Conservation (phyloP, 2,888 invertebrate genomes). For the Cremastinae sp. region DNA sequence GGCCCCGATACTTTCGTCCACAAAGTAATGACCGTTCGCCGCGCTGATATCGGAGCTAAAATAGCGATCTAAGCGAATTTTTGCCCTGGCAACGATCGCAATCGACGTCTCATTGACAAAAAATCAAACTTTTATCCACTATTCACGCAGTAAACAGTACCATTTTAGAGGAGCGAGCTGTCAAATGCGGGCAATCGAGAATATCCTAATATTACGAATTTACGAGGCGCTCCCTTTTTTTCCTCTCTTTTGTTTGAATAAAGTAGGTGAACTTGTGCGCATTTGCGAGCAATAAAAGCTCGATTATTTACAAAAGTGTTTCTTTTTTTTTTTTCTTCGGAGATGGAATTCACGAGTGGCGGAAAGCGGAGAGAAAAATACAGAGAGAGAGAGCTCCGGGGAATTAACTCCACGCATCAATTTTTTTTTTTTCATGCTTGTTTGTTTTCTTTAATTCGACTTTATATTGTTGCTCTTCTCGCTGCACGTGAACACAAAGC, state of each 20-base stretch:
- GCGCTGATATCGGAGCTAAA: constrained; percentile 19
- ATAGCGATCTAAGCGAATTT: constrained; percentile 11
- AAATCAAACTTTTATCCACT: constrained; percentile 13
- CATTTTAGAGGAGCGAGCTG: constrained; percentile 1
- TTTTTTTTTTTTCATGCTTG: constrained; percentile 21
- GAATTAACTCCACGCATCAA: constrained; percentile 35
- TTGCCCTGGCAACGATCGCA: not conserved
- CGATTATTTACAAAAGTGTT: not conserved
- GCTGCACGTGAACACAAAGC: constrained; percentile 31
- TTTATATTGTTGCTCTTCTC: constrained; percentile 41
- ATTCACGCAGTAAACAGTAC: not conserved
- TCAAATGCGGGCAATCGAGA: not conserved
- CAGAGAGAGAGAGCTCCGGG: not conserved
- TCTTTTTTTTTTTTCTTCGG: not conserved
- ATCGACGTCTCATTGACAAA: not conserved
- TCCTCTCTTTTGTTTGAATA: too few species aligned
- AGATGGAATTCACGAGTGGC: not conserved
- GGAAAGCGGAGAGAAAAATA: not conserved
- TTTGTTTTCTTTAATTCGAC: constrained; percentile 22
- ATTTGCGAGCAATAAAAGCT: not conserved
- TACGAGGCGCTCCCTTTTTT: constrained; percentile 3
- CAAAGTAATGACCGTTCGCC: constrained; percentile 19
- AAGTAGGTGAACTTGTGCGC: too few species aligned
- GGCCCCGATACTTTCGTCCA: constrained; percentile 27
- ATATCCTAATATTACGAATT: constrained; percentile 13